phyloP scores from a whole-genome alignment of 2,888 invertebrate species.

The Hirtodrosophila cameraria region DNA sequence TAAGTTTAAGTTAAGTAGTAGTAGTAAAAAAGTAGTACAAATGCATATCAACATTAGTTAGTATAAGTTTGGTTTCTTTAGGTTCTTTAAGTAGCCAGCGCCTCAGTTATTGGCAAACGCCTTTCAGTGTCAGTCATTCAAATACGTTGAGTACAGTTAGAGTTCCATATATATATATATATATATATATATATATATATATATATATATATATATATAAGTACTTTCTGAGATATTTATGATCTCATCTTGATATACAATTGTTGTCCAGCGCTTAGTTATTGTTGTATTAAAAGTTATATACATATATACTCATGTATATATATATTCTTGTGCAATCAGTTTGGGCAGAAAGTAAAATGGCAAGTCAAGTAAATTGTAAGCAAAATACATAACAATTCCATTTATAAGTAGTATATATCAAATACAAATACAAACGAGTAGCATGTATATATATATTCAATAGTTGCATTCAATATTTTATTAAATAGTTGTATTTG shows the following conservation, averaged over 20 bases:
- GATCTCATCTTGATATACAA: conserved; percentile 12
- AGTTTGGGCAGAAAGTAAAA: conserved; percentile 84
- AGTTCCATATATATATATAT: conserved; percentile 29
- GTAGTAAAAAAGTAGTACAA: conserved; percentile 72
- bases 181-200: too few species aligned
- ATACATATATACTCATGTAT: conserved; percentile 18
- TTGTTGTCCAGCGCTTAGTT: conserved; percentile 10
- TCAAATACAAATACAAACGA: conserved; percentile 22
- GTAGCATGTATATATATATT: conserved; percentile 11
- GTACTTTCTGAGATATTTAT: too few species aligned
- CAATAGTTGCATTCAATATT: conserved; percentile 1
- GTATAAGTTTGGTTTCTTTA: conserved; percentile 33
- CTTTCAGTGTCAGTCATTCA: conserved; percentile 84
- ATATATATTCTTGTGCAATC: conserved; percentile 69
- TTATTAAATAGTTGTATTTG: conserved; percentile 6
- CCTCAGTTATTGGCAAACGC: conserved; percentile 46
- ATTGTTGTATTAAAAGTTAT: conserved; percentile 55
- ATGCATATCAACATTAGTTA: conserved; percentile 62
- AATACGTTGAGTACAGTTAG: conserved; percentile 53
- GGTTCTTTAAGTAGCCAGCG: conserved; percentile 47
- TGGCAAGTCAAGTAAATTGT: conserved; percentile 65
- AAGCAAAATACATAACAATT: conserved; percentile 30
- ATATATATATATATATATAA: too few species aligned
- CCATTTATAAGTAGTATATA: conserved; percentile 34
- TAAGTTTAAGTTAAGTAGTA: conserved; percentile 53